phyloP scores from a whole-genome alignment of 1,140 invertebrate species.

The Apis laboriosa region DNA sequence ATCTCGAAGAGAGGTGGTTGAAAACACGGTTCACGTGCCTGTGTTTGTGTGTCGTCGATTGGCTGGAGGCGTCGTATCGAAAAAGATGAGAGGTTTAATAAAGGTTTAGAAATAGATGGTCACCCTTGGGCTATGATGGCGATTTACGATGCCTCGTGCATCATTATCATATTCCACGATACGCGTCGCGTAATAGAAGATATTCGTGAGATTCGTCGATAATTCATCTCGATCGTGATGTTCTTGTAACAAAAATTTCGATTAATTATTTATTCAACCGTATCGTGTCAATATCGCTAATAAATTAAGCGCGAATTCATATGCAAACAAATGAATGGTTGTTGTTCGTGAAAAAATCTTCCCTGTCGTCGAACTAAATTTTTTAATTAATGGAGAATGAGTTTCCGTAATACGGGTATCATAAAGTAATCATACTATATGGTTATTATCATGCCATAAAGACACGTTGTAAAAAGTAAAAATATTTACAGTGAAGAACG shows the following conservation, averaged over 20 bases:
- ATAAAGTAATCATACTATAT: no score
- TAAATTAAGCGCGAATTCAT: neutral
- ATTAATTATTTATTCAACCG: slow-evolving; percentile 14
- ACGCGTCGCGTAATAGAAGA: slow-evolving; percentile 33
- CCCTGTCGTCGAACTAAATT: neutral
- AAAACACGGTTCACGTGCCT: neutral
- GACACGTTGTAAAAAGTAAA: no score
- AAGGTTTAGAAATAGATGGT: slow-evolving; percentile 33
- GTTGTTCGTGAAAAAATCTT: neutral
- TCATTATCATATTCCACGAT: slow-evolving; percentile 41
- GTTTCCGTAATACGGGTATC: no score
- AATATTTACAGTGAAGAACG: no score
- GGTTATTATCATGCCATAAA: no score
- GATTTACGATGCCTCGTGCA: slow-evolving; percentile 43
- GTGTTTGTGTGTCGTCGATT: neutral
- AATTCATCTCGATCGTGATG: slow-evolving; percentile 17
- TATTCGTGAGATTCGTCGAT: slow-evolving; percentile 21
- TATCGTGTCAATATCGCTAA: neutral
- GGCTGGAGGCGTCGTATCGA: slow-evolving; percentile 21
- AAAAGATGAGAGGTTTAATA: slow-evolving; percentile 12
- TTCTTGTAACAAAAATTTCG: neutral
- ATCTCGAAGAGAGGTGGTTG: neutral
- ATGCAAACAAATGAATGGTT: neutral
- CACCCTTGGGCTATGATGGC: slow-evolving; percentile 1
- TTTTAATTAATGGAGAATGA: no score